Base-by-base conservation (phyloP, 2,888 invertebrate species). In the Agrilus mali region DNA sequence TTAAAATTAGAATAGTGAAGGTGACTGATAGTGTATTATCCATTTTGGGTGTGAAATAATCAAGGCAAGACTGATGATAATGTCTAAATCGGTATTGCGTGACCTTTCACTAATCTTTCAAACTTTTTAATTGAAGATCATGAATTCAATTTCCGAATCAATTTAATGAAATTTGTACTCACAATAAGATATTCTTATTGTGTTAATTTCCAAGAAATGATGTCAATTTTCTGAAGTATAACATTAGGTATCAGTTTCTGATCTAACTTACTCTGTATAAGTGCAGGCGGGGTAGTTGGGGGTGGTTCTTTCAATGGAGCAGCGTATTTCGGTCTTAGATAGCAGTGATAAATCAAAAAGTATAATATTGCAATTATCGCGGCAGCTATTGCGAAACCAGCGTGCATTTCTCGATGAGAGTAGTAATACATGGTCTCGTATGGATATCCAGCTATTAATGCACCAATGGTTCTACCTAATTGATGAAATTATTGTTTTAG, bases 391-490 rank as follows among this genome's bases (percentile, higher is more conserved):
- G 82, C 81, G 59, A 86, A 76, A 49, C 73, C 75, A 56, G 75
- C 73, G 62, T 81, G 81, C 47, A 76, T 72, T 44, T 66, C 65
- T 3, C 72, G 61, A 7, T 51, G 49, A 4, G 54, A 53, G 10
- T 27, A 27, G 4, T 27, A 27, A 10, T 27, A 27, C 35, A 57
- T 53, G 38, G 60, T 61, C 38, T 76, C 54, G 48, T 61, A 65
- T 40, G 60, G 68, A 56, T 59, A 60, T 38, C 70, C 75, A 45
- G 81, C 75, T 37, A 85, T 68, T 31, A 83, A 66, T 1, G 84
- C 81, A 40, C 86, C 86, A 51, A 85, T 68, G 53, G 78, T 78
- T 31, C 86, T 78, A 48, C 86, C 86, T 84, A 48, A 12, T n/a
- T n/a, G 59, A 53, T 42, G 14, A 52, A 35, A 12, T 41, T 17